These are phyloP conservation scores for Apodemia duryi DNA, from an alignment of 2,888 invertebrate genomes.

Conservation along the genomic window DNA sequence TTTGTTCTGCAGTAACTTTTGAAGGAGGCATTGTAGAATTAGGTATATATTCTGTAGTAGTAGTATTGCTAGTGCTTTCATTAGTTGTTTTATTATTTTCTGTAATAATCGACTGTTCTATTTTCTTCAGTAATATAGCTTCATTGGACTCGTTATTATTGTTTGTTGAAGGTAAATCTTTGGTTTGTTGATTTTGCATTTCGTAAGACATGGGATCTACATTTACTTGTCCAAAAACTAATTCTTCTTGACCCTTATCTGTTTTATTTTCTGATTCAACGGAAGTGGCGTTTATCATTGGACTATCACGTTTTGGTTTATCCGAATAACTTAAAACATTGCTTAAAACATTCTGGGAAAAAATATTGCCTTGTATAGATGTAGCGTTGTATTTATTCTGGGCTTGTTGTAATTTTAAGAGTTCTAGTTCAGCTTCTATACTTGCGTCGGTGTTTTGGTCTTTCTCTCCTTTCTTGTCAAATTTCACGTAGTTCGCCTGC, in stretches of 20 bases:
- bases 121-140: slow-evolving; percentile 16
- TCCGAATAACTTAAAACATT: slow-evolving; percentile 53
- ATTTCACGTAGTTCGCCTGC: slow-evolving; percentile 47
- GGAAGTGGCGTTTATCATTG: slow-evolving; percentile 47
- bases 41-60: slow-evolving; percentile 24
- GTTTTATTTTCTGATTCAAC: slow-evolving; percentile 39
- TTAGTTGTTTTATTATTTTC: slow-evolving; percentile 21
- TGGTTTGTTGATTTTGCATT: slow-evolving; percentile 42
- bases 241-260: slow-evolving; percentile 67
- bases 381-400: slow-evolving; percentile 41
- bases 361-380: slow-evolving; percentile 39
- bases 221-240: slow-evolving; percentile 66
- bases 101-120: slow-evolving; percentile 16
- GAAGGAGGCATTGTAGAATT: slow-evolving; percentile 39
- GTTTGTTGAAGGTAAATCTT: slow-evolving; percentile 28
- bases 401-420: slow-evolving; percentile 59
- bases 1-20: slow-evolving; percentile 51
- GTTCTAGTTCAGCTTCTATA: slow-evolving; percentile 68
- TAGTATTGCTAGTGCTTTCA: slow-evolving; percentile 34
- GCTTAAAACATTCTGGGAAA: slow-evolving; percentile 54
- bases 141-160: slow-evolving; percentile 32
- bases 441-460: slow-evolving; percentile 48
- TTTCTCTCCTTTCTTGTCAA: slow-evolving; percentile 60
- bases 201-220: slow-evolving; percentile 60
- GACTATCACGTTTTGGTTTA: slow-evolving; percentile 70